Conservation (phyloP, 2,888 invertebrate genomes). For the Choreutis nemorana region DNA sequence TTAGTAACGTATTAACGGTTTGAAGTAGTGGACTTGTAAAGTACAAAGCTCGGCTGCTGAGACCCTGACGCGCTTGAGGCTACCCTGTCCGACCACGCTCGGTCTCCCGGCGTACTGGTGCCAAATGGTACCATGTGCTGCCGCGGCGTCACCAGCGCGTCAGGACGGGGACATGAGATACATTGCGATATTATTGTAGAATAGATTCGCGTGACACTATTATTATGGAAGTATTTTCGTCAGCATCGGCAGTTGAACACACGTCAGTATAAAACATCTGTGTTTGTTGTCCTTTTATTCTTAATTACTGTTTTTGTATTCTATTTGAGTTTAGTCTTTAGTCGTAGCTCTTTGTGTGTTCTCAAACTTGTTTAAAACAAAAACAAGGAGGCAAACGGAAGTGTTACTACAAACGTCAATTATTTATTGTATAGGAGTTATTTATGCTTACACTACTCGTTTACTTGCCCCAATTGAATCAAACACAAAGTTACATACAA, state of each 20-base stretch:
- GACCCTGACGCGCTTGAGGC: background rate
- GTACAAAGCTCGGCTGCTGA: background rate
- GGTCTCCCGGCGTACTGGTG: no score
- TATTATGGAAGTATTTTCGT: constrained; percentile 6
- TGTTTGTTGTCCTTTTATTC: constrained; percentile 19
- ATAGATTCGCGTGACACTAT: no score
- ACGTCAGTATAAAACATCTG: constrained; percentile 19
- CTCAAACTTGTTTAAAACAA: constrained; percentile 6
- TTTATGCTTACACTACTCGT: no score
- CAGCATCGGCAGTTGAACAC: constrained; percentile 5
- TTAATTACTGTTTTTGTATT: constrained; percentile 23
- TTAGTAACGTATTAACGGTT: background rate
- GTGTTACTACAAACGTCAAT: no score
- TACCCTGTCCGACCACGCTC: no score
- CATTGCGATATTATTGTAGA: no score
- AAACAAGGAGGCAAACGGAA: constrained; percentile 8
- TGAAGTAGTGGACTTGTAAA: background rate
- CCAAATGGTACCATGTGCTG: no score
- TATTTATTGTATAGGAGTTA: no score
- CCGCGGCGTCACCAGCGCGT: no score
- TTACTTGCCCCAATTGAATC: no score
- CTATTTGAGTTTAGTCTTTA: constrained; percentile 9
- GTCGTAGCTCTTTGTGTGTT: constrained; percentile 9
- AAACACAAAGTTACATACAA: no score
- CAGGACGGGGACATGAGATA: no score